Base-by-base conservation (phyloP, 1,140 invertebrate species). In the Euwallacea similis region DNA sequence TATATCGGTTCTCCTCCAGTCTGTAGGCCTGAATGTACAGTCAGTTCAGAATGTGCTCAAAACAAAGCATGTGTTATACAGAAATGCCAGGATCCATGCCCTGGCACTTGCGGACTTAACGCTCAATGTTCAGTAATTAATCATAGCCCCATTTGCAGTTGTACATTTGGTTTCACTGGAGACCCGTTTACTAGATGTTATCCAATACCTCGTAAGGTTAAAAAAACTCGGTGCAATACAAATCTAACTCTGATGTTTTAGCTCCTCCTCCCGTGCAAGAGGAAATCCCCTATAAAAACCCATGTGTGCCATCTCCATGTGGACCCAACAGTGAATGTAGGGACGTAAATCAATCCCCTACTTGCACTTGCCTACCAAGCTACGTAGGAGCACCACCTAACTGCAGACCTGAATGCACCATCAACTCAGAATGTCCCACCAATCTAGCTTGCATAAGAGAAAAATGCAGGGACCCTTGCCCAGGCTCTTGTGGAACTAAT, bases 81-180 rank as follows among this genome's bases (percentile, higher is more conserved):
- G 72, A 92, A 92, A 83, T 95, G 93, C 81, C 83, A 84, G 72
- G 88, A 95, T 81, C 92, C 92, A 8, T 95, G 87, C 74, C 81
- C 81, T 42, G 87, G 85, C 33, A 84, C 86, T 42, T 91, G 89
- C 79, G 89, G 87, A 9, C 76, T 82, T 8, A 87, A 87, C 79
- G 87, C 90, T 11, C 82, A 88, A 76, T 92, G 90, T 76, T 82
- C 84, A 43, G 88, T 90, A 8, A 84, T 88, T 42, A 90, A 88
- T 75, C 88, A 90, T 77, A 86, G 86, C 42, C 85, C 87, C 44
- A 86, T 85, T 62, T 90, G 89, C 78, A 81, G 84, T 43, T 90
- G 88, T 75, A 79, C 82, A 10, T 72, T 81, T 69, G 86, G 86
- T 62, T 87, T 83, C 74, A 81, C 77, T 16, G 88, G 88, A 42